Evolutionary conservation across 2,888 invertebrate species (phyloP).

Genomic region (Drosophila paramelanica): DNA sequence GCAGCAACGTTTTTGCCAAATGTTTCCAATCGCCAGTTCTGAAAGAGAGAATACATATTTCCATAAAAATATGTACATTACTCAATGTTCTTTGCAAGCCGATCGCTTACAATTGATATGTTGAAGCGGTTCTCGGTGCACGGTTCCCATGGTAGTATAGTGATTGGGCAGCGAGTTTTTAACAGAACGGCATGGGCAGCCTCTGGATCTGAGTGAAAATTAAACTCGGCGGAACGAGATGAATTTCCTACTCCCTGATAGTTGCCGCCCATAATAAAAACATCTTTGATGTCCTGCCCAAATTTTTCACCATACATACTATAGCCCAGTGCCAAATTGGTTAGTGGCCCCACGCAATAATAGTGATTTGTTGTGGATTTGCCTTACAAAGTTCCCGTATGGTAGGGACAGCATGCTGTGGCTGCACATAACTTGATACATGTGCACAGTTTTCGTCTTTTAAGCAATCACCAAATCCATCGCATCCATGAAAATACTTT

Average conservation of each 20-base stretch:
- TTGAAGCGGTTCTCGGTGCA: conserved; percentile 84
- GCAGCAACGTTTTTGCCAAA: conserved; percentile 83
- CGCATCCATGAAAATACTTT: conserved; percentile 87
- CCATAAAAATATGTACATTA: not conserved
- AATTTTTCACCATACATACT: conserved; percentile 88
- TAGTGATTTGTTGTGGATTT: conserved; percentile 86
- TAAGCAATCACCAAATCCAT: conserved; percentile 90
- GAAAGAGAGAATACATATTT: not conserved
- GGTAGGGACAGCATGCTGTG: conserved; percentile 87
- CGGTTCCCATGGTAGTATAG: conserved; percentile 90
- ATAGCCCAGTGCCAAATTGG: conserved; percentile 91
- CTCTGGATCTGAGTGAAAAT: conserved; percentile 91
- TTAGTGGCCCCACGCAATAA: conserved; percentile 91
- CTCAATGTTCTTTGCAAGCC: not conserved
- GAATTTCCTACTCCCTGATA: conserved; percentile 87
- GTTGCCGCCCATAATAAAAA: conserved; percentile 93
- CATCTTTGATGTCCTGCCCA: conserved; percentile 87
- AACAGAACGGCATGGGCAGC: conserved; percentile 90
- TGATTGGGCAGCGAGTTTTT: conserved; percentile 86
- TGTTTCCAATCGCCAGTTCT: conserved; percentile 86
- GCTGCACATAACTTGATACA: conserved; percentile 85
- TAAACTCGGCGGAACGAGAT: conserved; percentile 90
- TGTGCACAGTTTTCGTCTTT: conserved; percentile 66
- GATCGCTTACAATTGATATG: conserved; percentile 76
- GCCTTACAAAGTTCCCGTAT: conserved; percentile 87